A percentile compares a stretch with the other conserved stretches of the same genome.
Conservation (phyloP, 2,113 vertebrate genomes). For the Lanius collurio region DNA sequence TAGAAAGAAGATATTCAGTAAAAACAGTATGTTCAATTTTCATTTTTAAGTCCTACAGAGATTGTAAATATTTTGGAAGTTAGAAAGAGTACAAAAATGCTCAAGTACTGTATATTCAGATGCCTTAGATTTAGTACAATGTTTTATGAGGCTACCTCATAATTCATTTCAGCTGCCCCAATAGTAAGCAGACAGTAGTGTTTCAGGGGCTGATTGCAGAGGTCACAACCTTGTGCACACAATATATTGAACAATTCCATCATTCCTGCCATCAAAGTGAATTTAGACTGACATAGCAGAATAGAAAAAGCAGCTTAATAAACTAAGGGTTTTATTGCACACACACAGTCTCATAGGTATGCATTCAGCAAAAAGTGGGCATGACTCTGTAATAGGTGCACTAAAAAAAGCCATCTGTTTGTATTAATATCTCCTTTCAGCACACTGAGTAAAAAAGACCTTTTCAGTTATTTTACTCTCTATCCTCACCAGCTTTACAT, state of each 20-base stretch:
- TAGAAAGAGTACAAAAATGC: neutral
- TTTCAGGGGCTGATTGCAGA: slow-evolving; percentile 9
- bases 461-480: neutral
- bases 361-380: slow-evolving; percentile 1
- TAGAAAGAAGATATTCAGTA: neutral
- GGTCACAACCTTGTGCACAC: slow-evolving; percentile 55
- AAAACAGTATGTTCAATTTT: neutral
- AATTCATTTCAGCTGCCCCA: slow-evolving; percentile 15
- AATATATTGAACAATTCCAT: slow-evolving; percentile 74
- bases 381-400: neutral
- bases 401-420: slow-evolving; percentile 4
- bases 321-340: slow-evolving; percentile 45
- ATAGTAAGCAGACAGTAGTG: neutral
- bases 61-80: neutral
- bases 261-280: slow-evolving; percentile 65
- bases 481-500: neutral
- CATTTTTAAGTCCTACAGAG: neutral
- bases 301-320: slow-evolving; percentile 52
- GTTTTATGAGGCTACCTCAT: neutral
- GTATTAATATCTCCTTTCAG: neutral
- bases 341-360: slow-evolving; percentile 25
- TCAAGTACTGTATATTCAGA: slow-evolving; percentile 12
- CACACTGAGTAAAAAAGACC: neutral
- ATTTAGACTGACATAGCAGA: slow-evolving; percentile 60
- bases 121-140: neutral